These are phyloP conservation scores for Lottia gigantea DNA, from an alignment of 2,888 invertebrate species.

Conservation along the genomic window DNA sequence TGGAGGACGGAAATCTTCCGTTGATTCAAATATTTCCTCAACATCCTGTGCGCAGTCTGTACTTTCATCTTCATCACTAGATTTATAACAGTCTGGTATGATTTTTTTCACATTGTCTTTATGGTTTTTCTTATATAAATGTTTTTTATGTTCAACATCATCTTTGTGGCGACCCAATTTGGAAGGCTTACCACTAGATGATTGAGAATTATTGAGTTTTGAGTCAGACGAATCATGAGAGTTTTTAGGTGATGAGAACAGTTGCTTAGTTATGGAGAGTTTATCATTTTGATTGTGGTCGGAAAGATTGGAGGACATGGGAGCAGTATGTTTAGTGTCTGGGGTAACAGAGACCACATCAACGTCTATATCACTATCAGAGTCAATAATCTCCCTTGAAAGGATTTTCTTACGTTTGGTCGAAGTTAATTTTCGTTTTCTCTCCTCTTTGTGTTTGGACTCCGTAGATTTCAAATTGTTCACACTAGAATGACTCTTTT, in stretches of 20 bases:
- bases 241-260: slow-evolving; percentile 14
- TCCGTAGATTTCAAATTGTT: background rate
- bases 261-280: background rate
- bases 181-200: slow-evolving; percentile 19
- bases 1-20: slow-evolving; percentile 1
- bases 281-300: slow-evolving; percentile 16
- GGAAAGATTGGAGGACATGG: slow-evolving; percentile 11
- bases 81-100: background rate
- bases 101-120: slow-evolving; percentile 11
- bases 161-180: slow-evolving; percentile 9
- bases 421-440: slow-evolving; percentile 13
- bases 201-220: slow-evolving; percentile 12
- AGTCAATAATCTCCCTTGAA: background rate
- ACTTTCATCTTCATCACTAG: slow-evolving; percentile 1
- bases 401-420: slow-evolving; percentile 17
- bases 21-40: slow-evolving; percentile 1
- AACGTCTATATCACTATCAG: slow-evolving; percentile 29
- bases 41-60: slow-evolving; percentile 6
- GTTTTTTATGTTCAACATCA: background rate
- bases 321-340: slow-evolving; percentile 17
- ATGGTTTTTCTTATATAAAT: slow-evolving; percentile 1
- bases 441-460: slow-evolving; percentile 12
- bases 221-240: slow-evolving; percentile 14
- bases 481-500: background rate
- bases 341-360: slow-evolving; percentile 29